Evolutionary conservation across 2,888 invertebrate species (phyloP), one percentile per base, ranked within the genome.

Genomic region (Anthophora plumipes): DNA sequence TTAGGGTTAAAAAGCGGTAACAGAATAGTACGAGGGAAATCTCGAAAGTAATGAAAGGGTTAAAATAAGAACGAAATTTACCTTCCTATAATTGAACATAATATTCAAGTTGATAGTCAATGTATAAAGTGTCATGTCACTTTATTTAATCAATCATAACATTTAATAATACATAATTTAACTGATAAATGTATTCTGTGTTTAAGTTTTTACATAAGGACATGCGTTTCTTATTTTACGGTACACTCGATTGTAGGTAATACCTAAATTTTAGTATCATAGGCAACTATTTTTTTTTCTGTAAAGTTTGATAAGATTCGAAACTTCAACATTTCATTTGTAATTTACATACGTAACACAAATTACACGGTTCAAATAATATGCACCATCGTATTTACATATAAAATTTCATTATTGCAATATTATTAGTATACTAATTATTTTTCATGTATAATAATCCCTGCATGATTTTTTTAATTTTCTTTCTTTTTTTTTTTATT

Each of bases 141-240:
- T 93, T 93, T 93, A 92, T 93, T 93, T 90, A 91, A 91, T 93
- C 92, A 92, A 91, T 93, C 90, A 89, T 93, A 93, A 93, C 93
- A 93, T 93, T 92, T 89, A 92, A 92, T 93, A 93, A 91, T 93
- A 93, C 93, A 93, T 91, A 92, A 92, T 92, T 93, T 91, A 92
- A 93, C 91, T 88, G 89, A 92, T 93, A 90, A 91, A 91, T 89
- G 89, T 91, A 91, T 91, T 87, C 87, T 90, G 89, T 91, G 84
- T 89, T 85, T 88, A 86, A 87, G 86, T 91, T 91, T 92, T 92
- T 92, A 93, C 92, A 92, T 90, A 88, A 91, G 90, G 90, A 92
- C 90, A 90, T 92, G 91, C 92, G 86, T 91, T 90, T 89, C 84
- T 90, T 92, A 91, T 88, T 89, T 91, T 90, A 90, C 90, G 91